A percentile compares a stretch with the other conserved stretches of the same genome.
Evolutionary conservation across 2,113 vertebrate genomes (phyloP).

Genomic region (Synodontis membranacea): DNA sequence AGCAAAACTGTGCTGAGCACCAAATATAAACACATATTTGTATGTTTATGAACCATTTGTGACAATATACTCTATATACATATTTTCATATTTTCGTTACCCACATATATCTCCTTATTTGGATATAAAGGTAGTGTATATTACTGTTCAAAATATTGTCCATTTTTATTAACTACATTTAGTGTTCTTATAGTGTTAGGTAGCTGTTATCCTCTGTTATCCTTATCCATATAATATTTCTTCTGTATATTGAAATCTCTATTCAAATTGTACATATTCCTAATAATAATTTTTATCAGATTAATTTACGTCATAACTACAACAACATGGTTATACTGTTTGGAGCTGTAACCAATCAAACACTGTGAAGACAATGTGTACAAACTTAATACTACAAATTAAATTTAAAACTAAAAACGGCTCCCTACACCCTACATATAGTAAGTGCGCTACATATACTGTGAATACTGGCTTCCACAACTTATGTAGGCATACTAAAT

Average conservation of each 20-base stretch:
- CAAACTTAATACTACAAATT: neutral
- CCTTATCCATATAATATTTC: neutral
- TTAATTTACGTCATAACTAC: neutral
- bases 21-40: neutral
- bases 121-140: neutral
- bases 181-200: neutral
- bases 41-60: neutral
- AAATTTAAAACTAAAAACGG: neutral
- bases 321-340: neutral
- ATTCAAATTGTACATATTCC: neutral
- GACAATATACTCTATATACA: too few relatives aligned
- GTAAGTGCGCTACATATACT: neutral
- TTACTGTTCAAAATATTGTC: neutral
- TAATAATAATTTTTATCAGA: neutral
- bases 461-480: neutral
- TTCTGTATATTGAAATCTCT: neutral
- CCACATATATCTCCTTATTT: neutral
- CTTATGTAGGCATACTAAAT: neutral
- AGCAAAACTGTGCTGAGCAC: neutral
- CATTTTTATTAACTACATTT: neutral
- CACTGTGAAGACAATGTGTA: too few relatives aligned
- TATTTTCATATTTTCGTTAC: neutral
- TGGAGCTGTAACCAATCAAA: neutral
- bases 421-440: neutral
- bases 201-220: neutral